Percentiles rank a stretch among this genome's conserved stretches.
phyloP scores from a whole-genome alignment of 1,140 invertebrate genomes.

The Hycleus phaleratus region DNA sequence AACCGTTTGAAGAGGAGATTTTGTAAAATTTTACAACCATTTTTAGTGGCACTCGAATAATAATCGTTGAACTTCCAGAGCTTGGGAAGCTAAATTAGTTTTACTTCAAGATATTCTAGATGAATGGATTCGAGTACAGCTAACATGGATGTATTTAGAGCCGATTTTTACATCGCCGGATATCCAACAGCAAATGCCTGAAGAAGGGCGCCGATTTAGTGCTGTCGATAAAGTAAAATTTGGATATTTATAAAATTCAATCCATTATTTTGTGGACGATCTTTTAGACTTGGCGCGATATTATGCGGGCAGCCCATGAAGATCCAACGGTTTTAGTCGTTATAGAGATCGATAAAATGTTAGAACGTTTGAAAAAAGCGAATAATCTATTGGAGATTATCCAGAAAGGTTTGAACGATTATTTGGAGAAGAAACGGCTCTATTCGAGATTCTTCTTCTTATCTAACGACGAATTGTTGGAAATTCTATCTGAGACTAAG shows the following conservation, averaged over 20 bases:
- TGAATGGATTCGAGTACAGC: conserved; percentile 82
- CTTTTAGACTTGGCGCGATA: conserved; percentile 32
- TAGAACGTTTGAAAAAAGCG: conserved; percentile 67
- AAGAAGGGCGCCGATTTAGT: conserved; percentile 73
- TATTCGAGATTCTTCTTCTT: conserved; percentile 92
- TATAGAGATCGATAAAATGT: conserved; percentile 60
- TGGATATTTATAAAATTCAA: conserved; percentile 53
- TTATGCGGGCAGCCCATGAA: conserved; percentile 61
- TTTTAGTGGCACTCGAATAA: conserved; percentile 38
- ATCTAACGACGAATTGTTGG: conserved; percentile 91
- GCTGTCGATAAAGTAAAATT: conserved; percentile 51
- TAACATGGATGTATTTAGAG: conserved; percentile 85
- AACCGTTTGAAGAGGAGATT: conserved; percentile 75
- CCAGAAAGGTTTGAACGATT: conserved; percentile 80
- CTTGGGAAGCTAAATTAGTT: conserved; percentile 71
- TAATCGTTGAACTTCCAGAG: background rate
- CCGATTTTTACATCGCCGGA: conserved; percentile 92
- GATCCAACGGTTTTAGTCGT: conserved; percentile 69
- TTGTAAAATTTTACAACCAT: conserved; percentile 77
- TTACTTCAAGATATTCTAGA: conserved; percentile 74
- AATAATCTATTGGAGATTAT: conserved; percentile 71
- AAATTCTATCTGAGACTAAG: conserved; percentile 89
- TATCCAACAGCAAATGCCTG: conserved; percentile 87
- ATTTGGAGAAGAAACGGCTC: conserved; percentile 85
- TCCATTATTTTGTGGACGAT: conserved; percentile 59